Conservation (phyloP, 2,113 vertebrate genomes). For the Chloropsis cyanopogon region DNA sequence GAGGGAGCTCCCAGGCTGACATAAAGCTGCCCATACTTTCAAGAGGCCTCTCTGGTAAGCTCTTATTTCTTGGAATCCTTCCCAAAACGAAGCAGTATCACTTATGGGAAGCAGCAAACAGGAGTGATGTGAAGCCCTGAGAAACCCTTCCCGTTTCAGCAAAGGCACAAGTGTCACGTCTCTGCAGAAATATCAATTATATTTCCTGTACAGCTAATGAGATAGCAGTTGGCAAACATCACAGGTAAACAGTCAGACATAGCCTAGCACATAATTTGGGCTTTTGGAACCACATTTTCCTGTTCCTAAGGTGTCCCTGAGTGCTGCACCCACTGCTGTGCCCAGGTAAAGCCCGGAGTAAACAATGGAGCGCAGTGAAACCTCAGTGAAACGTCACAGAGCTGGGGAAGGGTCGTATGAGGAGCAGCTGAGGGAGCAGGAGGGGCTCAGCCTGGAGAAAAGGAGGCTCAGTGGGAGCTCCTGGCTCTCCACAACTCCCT, state of each 20-base stretch:
- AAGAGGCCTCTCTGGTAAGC: constrained; percentile 63
- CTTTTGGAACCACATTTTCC: neutral
- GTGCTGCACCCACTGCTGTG: neutral
- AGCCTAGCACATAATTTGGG: constrained; percentile 6
- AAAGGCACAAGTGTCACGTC: constrained; percentile 48
- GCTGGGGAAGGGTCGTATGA: neutral
- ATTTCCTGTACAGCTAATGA: constrained; percentile 60
- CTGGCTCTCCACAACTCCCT: neutral
- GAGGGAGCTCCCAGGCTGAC: constrained; percentile 59
- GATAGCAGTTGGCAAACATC: constrained; percentile 60
- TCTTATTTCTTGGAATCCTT: constrained; percentile 64
- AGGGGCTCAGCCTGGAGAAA: neutral
- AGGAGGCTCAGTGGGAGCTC: neutral
- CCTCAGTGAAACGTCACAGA: neutral
- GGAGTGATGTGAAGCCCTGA: constrained; percentile 19
- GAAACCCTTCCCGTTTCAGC: constrained; percentile 27
- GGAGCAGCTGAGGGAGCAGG: neutral
- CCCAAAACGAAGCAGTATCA: constrained; percentile 47
- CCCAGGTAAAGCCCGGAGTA: neutral
- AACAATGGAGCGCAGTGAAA: neutral
- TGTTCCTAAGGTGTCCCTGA: neutral
- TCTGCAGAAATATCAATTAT: constrained; percentile 64
- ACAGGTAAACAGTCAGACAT: constrained; percentile 58
- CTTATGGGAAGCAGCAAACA: constrained; percentile 23
- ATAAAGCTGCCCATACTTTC: constrained; percentile 62